Base-by-base conservation (phyloP, 2,113 vertebrate species). In the Seriola aureovittata region DNA sequence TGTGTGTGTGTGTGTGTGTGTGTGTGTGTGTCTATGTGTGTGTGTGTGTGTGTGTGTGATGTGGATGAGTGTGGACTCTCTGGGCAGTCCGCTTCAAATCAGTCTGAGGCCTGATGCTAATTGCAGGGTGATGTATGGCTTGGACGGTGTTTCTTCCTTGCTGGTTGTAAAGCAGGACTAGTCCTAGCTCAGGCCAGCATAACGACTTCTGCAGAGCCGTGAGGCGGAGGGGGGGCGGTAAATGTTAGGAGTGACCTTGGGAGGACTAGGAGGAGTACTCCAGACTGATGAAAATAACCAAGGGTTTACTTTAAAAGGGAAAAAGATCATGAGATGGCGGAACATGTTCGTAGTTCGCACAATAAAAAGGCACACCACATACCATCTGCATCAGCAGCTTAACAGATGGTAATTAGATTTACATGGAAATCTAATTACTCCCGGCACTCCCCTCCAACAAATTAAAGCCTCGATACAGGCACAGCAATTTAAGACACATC, bases 101-200 rank as follows among this genome's bases (percentile, higher is more conserved):
- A 78, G 78, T 63, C 71, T 40, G 86, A 70, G 82, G 76, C 83
- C 62, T 78, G 64, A 67, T 83, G 71, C 76, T 94, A 94, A 95
- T 93, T 93, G 89, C 75, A 93, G 85, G 87, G 90, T 86, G 90
- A 93, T 91, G 89, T 87, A 85, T 62, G 86, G 79, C 82, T 93
- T 93, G 82, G 91, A 84, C 17, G 68, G 40, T 40, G 73, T 38
- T 73, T 34, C 85, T 65, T 66, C 69, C 72, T 48, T 11, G 7
- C 42, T 50, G 66, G 44, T 89, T 59, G 75, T 86, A 80, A 93
- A 85, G 66, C 65, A 13, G 73, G 60, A 55, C 78, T 54, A 34
- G 71, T 66, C 66, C 58, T 75, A 50, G 29, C 74, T 76, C 36
- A 34, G 70, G 55, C 25, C 58, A 25, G 5, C 52, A 64, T 78